Evolutionary conservation across 2,113 vertebrate species (phyloP), one percentile per base, ranked within the genome.

Genomic region (Otolemur garnettii): DNA sequence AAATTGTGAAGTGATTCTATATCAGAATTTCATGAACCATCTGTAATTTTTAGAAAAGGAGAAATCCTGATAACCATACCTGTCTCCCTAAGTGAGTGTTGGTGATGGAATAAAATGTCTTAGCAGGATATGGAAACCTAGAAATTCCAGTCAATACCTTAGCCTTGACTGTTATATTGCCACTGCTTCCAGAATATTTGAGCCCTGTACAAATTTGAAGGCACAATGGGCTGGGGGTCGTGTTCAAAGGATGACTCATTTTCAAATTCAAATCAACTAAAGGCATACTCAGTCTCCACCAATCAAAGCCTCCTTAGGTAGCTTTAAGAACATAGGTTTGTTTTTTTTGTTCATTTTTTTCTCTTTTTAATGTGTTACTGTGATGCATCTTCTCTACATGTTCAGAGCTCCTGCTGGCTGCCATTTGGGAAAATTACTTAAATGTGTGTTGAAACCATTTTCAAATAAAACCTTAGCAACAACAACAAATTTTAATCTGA

Each of bases 351-450:
- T 75, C 10, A 30, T 50, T 45, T 66, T 66, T 38, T 8, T 22
- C 13, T 64, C 18, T 87, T 59, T 78, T 30, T 62, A 10, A 64
- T 66, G 28, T 88, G 24, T 64, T 38, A 72, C 21, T 57, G 9
- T 89, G 12, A 22, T 79, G 53, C 68, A 79, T 66, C 68, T 94
- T 75, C 17, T 92, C 93, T 88, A 35, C 1, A 26, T 69, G 60
- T 74, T 91, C 24, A 17, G 30, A 85, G 35, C 4, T n/a, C 75
- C 82, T 79, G 38, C 38, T 64, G 50, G 30, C 42, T 96, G 33
- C 57, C 87, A 91, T 91, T 93, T 97, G 83, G 55, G 26, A 75
- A 96, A 91, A 83, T 71, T 92, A 87, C 35, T 80, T 93, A 83
- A 59, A 75, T 86, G 33, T 93, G 38, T 35, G 15, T 59, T 71